phyloP scores from a whole-genome alignment of 2,888 invertebrate species.

The Stenodema calcarata region DNA sequence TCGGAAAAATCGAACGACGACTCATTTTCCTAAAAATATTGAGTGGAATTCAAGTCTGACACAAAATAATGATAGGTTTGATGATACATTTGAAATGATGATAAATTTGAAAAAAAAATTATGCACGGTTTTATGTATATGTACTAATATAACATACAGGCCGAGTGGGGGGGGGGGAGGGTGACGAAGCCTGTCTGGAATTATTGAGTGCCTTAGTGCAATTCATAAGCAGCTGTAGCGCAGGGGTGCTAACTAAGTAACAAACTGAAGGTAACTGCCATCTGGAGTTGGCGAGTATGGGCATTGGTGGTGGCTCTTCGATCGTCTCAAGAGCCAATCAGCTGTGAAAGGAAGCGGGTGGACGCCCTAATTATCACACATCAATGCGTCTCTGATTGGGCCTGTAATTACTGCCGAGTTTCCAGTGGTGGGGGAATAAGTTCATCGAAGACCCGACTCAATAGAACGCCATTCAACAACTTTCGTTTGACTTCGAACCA shows the following conservation, averaged over 20 bases:
- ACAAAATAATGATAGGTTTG: too few species aligned
- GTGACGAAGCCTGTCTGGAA: neutral
- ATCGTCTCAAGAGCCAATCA: conserved; percentile 12
- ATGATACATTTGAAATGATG: too few species aligned
- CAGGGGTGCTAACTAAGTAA: neutral
- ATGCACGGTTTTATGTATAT: too few species aligned
- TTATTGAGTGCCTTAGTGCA: neutral
- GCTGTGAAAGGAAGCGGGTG: neutral
- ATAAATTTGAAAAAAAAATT: too few species aligned
- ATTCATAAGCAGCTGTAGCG: neutral
- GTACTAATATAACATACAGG: too few species aligned
- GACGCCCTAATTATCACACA: conserved; percentile 5
- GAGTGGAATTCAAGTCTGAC: too few species aligned
- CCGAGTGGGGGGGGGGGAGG: too few species aligned
- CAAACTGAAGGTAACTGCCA: neutral
- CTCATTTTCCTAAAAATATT: too few species aligned
- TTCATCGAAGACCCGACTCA: neutral
- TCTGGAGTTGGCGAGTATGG: neutral
- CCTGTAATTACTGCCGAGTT: conserved; percentile 16
- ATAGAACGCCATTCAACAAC: neutral
- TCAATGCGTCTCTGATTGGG: conserved; percentile 34
- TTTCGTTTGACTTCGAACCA: neutral
- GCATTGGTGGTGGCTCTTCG: neutral
- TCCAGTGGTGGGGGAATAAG: neutral
- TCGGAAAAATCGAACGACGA: too few species aligned